These are phyloP conservation scores for Callipepla californica DNA, from an alignment of 2,113 vertebrate genomes.

Conservation along the genomic window DNA sequence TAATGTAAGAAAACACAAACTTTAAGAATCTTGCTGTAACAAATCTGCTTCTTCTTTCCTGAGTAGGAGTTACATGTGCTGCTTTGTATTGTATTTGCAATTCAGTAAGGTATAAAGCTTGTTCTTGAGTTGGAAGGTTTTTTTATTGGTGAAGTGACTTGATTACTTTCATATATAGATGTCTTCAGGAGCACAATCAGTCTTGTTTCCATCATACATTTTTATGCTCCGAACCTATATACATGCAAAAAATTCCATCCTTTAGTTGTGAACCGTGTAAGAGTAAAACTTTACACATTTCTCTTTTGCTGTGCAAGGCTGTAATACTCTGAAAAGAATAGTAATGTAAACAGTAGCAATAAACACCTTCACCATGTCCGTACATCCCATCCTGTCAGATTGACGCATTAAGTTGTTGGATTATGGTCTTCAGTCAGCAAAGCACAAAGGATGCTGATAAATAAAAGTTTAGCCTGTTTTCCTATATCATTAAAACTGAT, in stretches of 20 bases:
- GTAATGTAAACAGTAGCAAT: not conserved
- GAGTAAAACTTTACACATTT: not conserved
- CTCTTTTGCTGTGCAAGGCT: not conserved
- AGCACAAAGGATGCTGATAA: not conserved
- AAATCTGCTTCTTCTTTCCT: not conserved
- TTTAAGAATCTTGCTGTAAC: not conserved
- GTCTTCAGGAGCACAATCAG: slow-evolving; percentile 19
- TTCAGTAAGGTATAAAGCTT: not conserved
- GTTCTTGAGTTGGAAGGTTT: not conserved
- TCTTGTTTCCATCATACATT: slow-evolving; percentile 2
- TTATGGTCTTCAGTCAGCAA: slow-evolving; percentile 13
- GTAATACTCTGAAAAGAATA: not conserved
- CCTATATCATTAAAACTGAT: slow-evolving; percentile 12
- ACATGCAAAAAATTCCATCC: not conserved
- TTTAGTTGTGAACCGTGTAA: not conserved
- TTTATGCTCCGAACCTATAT: not conserved
- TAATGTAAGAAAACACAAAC: not conserved
- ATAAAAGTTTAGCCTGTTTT: slow-evolving; percentile 28
- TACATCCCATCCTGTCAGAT: not conserved
- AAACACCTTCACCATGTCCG: not conserved
- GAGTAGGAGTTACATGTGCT: not conserved
- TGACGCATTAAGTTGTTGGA: slow-evolving; percentile 11
- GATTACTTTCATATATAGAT: slow-evolving; percentile 32
- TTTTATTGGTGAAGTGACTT: slow-evolving; percentile 14
- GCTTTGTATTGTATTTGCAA: not conserved